Evolutionary conservation across 1,140 invertebrate genomes (phyloP), one percentile per base, ranked within the genome.

Genomic region (Drosophila ironensis): DNA sequence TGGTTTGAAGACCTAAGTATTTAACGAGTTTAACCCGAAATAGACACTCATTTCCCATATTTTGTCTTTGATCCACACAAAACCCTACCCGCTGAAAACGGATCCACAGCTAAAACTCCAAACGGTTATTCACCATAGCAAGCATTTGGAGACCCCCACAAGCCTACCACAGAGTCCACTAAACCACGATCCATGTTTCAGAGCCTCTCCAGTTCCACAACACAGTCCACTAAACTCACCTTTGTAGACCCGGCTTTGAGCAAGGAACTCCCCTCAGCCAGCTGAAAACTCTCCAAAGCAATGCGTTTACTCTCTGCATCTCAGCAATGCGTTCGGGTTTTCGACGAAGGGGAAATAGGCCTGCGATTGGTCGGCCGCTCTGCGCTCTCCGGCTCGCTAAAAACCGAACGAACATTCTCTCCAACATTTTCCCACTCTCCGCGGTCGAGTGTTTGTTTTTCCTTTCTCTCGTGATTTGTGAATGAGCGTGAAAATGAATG

Each of bases 401-500:
- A n/a, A 22, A 30, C 20, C 16, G n/a, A n/a, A n/a, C 30, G 37
- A 30, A 44, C 25, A n/a, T 22, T 17, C 12, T 38, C 14, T 27
- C 8, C 9, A 19, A 27, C 12, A 11, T 27, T 42, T 30, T 38
- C 5, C 8, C 8, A n/a, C 20, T 38, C 54, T 16, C 54, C 37
- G 3, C 33, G n/a, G 9, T 46, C 8, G 20, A n/a, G 1, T 54
- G 35, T 47, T 67, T 69, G 52, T 54, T 52, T 41, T 67, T 35
- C 56, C 33, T 64, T 38, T 17, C 11, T 67, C 42, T 46, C 41
- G 28, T 28, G 17, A 28, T 50, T 56, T 54, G 38, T 50, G 54
- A 72, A 71, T 78, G 64, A 74, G 78, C 70, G 63, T 81, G 81
- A 72, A 72, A 72, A 72, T 86, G 80, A 86, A 86, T 87, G 81